Evolutionary conservation across 1,140 invertebrate genomes (phyloP).

Genomic region (Bilobella aurantiaca): DNA sequence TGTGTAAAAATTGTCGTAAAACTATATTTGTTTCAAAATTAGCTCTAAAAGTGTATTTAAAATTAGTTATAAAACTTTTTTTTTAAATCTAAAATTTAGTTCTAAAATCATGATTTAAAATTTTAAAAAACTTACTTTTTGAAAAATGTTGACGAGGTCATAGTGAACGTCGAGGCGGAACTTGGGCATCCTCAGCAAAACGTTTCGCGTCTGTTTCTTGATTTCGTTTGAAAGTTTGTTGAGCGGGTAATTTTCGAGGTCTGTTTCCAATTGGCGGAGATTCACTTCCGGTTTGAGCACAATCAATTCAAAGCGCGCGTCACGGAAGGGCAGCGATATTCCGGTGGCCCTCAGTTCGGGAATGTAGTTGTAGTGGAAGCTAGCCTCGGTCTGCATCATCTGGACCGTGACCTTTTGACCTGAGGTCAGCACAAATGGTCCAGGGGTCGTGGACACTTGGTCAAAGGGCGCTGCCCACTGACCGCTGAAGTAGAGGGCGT

Average conservation of each 20-base stretch:
- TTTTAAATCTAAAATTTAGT: not conserved
- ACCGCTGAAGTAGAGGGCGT: slow-evolving; percentile 20
- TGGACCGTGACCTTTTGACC: not conserved
- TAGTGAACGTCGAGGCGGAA: slow-evolving; percentile 19
- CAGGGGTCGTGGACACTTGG: not conserved
- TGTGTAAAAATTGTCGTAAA: too few relatives aligned
- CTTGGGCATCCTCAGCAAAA: slow-evolving; percentile 24
- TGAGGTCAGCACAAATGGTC: not conserved
- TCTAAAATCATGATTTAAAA: not conserved
- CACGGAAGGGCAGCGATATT: slow-evolving; percentile 23
- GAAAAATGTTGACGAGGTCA: slow-evolving; percentile 12
- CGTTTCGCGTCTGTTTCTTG: slow-evolving; percentile 9
- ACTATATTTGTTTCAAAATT: too few relatives aligned
- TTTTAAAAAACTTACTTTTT: slow-evolving; percentile 9
- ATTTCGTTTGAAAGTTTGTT: slow-evolving; percentile 11
- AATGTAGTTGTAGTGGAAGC: slow-evolving; percentile 19
- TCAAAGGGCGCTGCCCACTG: slow-evolving; percentile 22
- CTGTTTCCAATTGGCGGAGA: slow-evolving; percentile 11
- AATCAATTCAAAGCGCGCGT: slow-evolving; percentile 20
- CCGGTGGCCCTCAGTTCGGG: slow-evolving; percentile 13
- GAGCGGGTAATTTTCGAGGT: slow-evolving; percentile 8
- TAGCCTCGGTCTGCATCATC: slow-evolving; percentile 22
- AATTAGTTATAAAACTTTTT: slow-evolving; percentile 7
- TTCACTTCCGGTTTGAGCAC: slow-evolving; percentile 15
- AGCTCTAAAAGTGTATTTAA: too few relatives aligned